Base-by-base conservation (phyloP, 2,888 invertebrate species). In the Cryptocheilus praepositus region DNA sequence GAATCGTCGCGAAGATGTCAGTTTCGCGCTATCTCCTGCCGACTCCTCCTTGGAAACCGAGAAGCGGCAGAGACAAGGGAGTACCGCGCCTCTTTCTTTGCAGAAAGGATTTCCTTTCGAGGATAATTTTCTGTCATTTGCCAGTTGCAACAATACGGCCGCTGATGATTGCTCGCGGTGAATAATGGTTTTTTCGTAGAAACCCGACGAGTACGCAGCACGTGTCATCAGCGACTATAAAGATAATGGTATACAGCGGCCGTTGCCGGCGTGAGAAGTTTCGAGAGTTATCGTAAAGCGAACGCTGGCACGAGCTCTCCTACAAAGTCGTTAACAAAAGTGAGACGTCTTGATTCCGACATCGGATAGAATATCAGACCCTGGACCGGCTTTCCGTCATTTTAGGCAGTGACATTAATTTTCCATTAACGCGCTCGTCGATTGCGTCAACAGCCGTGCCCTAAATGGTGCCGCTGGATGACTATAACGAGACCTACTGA, bases 61-160 rank as follows among this genome's bases (percentile, higher is more conserved):
- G 45, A 25, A 44, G 45, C 45, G 21, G 49, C 44, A 60, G 36
- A 13, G 22, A 36, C 25, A 3, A 0, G 21, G n/a, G 16, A 7
- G 13, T 7, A 11, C 36, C 36, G 36, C 7, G 36, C 36, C 36
- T 28, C 55, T 43, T 25, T 36, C 53, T 55, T 58, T 58, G 49
- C 36, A 49, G 45, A 67, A 58, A 51, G 53, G 66, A 60, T 63
- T 69, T 67, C 52, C 68, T 59, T 61, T 45, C 59, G 49, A 57
- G 53, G 60, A 70, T 67, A 77, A 74, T 74, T 73, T 73, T 71
- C 73, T 58, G 68, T 77, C 70, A 74, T 77, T 77, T 63, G 64
- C 59, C 53, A 21, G 18, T 53, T 61, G 18, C 21, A 46, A 61
- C 68, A 54, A 66, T 56, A 51, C 71, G n/a, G n/a, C 54, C 49